Conservation (phyloP, 2,797 vertebrate species). For the Coendou prehensilis region DNA sequence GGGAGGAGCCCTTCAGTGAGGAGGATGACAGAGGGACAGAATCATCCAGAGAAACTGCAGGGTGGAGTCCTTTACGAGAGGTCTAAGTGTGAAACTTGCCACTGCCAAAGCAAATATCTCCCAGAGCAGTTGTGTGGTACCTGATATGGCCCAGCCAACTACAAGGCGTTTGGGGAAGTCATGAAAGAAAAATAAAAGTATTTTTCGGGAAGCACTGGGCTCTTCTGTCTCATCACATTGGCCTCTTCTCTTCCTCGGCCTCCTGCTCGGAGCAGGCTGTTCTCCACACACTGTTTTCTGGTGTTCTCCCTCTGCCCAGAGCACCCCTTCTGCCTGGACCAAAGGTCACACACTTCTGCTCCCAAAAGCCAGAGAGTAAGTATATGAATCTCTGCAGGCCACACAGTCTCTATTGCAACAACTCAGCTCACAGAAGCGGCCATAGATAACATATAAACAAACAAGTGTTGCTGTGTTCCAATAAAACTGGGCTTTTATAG, state of each 20-base stretch:
- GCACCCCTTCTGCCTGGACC: neutral
- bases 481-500: neutral
- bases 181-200: neutral
- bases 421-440: neutral
- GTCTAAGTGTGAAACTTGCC: neutral
- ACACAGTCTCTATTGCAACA: neutral
- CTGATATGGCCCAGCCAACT: neutral
- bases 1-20: neutral
- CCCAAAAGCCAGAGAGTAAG: neutral
- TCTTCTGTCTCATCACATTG: neutral
- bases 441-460: neutral
- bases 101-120: neutral
- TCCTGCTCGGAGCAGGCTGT: neutral
- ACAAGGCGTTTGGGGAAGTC: neutral
- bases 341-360: neutral
- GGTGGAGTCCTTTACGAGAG: neutral
- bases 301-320: neutral
- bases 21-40: neutral
- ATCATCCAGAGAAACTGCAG: neutral
- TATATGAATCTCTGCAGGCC: neutral
- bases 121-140: neutral
- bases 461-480: neutral
- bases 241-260: neutral
- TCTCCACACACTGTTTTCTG: neutral
- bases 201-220: neutral